These are phyloP conservation scores for Drosophila antonietae DNA, from an alignment of 2,888 invertebrate genomes.

Conservation along the genomic window DNA sequence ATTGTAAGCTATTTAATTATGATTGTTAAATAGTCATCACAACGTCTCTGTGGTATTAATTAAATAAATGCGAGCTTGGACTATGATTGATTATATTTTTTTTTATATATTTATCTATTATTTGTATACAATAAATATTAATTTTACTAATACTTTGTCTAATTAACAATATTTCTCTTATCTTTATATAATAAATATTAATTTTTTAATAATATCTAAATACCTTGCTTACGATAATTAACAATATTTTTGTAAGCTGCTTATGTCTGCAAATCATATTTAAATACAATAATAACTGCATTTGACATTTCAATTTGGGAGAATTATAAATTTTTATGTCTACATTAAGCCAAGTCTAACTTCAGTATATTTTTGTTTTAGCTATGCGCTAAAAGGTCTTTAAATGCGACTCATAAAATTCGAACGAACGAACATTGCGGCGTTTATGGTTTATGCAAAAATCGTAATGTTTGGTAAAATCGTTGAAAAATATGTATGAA, in stretches of 20 bases:
- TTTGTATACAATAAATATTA: neutral
- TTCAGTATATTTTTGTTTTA: neutral
- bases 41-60: neutral
- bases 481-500: neutral
- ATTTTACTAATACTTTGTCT: neutral
- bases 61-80: neutral
- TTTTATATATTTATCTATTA: neutral
- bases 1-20: neutral
- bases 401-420: conserved; percentile 5
- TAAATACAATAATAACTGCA: conserved; percentile 1
- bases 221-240: neutral
- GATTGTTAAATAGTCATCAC: neutral
- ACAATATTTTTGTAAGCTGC: neutral
- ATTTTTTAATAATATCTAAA: neutral
- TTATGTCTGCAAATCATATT: conserved; percentile 3
- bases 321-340: conserved; percentile 6
- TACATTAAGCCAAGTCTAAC: conserved; percentile 2
- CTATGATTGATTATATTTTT: too few species aligned
- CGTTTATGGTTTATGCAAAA: conserved; percentile 13
- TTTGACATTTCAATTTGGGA: conserved; percentile 10
- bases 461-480: conserved; percentile 2
- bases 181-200: neutral
- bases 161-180: neutral
- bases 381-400: conserved; percentile 8
- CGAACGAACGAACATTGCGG: conserved; percentile 1